A percentile compares a stretch with the other conserved stretches of the same genome.
Evolutionary conservation across 2,113 vertebrate genomes (phyloP).

Genomic region (Gobiocypris rarus): DNA sequence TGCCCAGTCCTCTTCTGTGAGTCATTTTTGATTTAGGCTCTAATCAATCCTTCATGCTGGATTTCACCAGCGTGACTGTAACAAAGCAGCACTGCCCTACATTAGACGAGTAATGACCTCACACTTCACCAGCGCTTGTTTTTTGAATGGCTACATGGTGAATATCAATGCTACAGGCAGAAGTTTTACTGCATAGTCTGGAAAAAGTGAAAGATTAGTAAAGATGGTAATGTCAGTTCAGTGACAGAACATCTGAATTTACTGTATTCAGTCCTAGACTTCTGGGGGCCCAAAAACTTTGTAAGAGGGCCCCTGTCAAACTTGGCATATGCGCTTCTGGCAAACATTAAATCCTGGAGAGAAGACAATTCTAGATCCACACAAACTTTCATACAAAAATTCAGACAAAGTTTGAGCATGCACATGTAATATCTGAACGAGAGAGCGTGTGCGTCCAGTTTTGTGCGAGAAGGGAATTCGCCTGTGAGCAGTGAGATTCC

Average conservation of each 20-base stretch:
- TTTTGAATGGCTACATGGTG: conserved; percentile 8
- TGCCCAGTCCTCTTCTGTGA: conserved; percentile 35
- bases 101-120: conserved; percentile 31
- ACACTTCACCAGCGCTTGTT: neutral
- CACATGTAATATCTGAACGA: too few species aligned
- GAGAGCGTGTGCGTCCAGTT: too few species aligned
- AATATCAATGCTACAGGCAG: conserved; percentile 24
- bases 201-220: neutral
- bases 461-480: too few species aligned
- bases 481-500: too few species aligned
- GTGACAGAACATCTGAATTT: neutral
- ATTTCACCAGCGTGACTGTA: conserved; percentile 22
- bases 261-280: neutral
- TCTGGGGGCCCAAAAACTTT: too few species aligned
- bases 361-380: too few species aligned
- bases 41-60: conserved; percentile 46
- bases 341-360: too few species aligned
- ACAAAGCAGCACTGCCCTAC: conserved; percentile 37
- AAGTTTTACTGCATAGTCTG: neutral
- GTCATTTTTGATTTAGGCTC: conserved; percentile 36
- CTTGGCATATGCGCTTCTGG: too few species aligned
- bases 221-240: neutral
- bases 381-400: too few species aligned
- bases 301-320: too few species aligned
- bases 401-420: too few species aligned